A percentile compares a stretch with the other conserved stretches of the same genome.
These are phyloP conservation scores for Drosophila equinoxialis DNA, from an alignment of 1,140 invertebrate species.

Conservation along the genomic window DNA sequence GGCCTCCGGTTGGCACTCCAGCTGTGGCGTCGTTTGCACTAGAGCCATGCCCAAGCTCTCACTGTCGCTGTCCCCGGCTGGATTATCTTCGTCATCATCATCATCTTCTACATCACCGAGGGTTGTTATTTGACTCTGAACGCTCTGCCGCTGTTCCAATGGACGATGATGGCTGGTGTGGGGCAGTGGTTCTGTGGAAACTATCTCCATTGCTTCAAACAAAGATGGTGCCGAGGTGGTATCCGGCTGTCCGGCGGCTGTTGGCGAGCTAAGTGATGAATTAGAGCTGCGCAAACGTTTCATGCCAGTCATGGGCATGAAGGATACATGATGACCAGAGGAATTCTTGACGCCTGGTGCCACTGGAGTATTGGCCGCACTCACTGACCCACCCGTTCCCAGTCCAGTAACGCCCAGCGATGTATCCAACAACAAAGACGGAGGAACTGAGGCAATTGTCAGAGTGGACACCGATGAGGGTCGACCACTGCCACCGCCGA, in stretches of 20 bases:
- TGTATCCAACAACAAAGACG: slow-evolving; percentile 47
- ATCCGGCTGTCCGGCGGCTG: slow-evolving; percentile 5
- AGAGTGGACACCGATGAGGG: slow-evolving; percentile 66
- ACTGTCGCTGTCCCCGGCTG: slow-evolving; percentile 42
- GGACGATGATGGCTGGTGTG: slow-evolving; percentile 50
- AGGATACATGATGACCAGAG: slow-evolving; percentile 67
- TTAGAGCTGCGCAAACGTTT: slow-evolving; percentile 59
- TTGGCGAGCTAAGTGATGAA: slow-evolving; percentile 58
- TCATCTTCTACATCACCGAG: slow-evolving; percentile 72
- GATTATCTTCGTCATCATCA: not conserved
- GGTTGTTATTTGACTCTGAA: slow-evolving; percentile 77
- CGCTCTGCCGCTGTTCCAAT: slow-evolving; percentile 72
- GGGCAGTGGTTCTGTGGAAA: slow-evolving; percentile 4
- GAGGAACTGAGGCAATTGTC: slow-evolving; percentile 68
- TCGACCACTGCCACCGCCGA: slow-evolving; percentile 43
- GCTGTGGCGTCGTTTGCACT: slow-evolving; percentile 60
- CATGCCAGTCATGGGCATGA: slow-evolving; percentile 65
- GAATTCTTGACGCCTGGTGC: slow-evolving; percentile 52
- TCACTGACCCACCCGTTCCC: slow-evolving; percentile 42
- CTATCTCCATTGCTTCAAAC: slow-evolving; percentile 42
- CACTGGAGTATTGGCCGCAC: slow-evolving; percentile 66
- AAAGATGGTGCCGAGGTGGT: slow-evolving; percentile 66
- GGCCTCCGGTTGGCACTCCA: slow-evolving; percentile 55
- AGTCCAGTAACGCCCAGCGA: slow-evolving; percentile 15
- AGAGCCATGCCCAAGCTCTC: slow-evolving; percentile 62